phyloP scores from a whole-genome alignment of 2,888 invertebrate genomes.

The Lasioglossum villosulum region DNA sequence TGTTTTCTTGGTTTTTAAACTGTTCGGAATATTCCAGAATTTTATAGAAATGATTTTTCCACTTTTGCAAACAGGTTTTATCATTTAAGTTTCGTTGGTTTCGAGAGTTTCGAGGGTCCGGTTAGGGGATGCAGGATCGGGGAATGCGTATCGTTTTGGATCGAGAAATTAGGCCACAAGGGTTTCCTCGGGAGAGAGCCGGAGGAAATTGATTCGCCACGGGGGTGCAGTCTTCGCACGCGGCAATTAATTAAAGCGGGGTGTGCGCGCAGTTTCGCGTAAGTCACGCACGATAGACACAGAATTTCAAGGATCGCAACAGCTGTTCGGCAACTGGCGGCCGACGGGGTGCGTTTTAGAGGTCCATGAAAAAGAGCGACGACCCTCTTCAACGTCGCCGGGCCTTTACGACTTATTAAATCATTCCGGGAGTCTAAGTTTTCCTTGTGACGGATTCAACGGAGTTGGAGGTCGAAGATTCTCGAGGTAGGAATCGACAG shows the following conservation, averaged over 20 bases:
- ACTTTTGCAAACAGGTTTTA: not conserved
- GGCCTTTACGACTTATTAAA: constrained; percentile 80
- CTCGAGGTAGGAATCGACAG: not conserved
- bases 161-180: not conserved
- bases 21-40: not conserved
- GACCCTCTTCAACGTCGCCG: constrained; percentile 79
- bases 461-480: not conserved
- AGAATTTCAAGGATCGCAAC: constrained; percentile 63
- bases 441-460: not conserved
- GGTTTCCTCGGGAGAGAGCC: not conserved
- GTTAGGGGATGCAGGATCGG: not conserved
- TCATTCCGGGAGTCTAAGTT: constrained; percentile 70
- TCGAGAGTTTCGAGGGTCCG: not conserved
- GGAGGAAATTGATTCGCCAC: not conserved
- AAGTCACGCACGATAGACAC: constrained; percentile 50
- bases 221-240: constrained; percentile 2
- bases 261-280: constrained; percentile 8
- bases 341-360: constrained; percentile 43
- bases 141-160: not conserved
- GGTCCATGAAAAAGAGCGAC: constrained; percentile 70
- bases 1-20: not conserved
- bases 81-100: not conserved
- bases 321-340: constrained; percentile 64
- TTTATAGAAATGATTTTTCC: not conserved
- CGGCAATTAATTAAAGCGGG: constrained; percentile 45